Evolutionary conservation across 2,797 vertebrate species (phyloP), one percentile per base, ranked within the genome.

Genomic region (Microctenopoma lineatum): DNA sequence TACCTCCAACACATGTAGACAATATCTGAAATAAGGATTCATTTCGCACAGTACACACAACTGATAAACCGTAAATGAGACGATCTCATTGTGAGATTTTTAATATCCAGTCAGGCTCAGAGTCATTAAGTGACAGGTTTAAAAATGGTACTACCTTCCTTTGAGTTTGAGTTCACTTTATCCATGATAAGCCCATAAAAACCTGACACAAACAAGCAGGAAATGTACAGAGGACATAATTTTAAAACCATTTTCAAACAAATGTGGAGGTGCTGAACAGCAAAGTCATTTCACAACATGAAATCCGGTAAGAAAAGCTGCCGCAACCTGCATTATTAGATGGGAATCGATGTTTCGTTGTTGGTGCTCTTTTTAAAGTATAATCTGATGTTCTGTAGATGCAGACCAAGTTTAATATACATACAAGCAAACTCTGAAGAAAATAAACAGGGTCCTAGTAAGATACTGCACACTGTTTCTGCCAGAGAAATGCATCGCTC

Each of bases 91-190:
- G 57, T 13, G 34, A 52, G 34, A 61, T 71, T 73, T 71, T 60
- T 66, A 66, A 80, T 56, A 75, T 66, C 72, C 69, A 75, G 59
- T 83, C 63, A 59, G 50, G 66, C 73, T 52, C 27, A 39, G 16
- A 73, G 61, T 80, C 45, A 25, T 63, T 70, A 66, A 79, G 74
- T 74, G 76, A 73, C 80, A 70, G 55, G 68, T 77, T 21, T 29
- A 67, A 73, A 70, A 61, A 57, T n/a, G 53, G 55, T 44, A 59
- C 34, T 50, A 18, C 71, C 71, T 74, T 66, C 39, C 52, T 57
- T 70, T 44, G 4, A 4, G 39, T 62, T 39, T 39, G 66, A 81
- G 70, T 57, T 38, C 42, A 54, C 45, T 73, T 51, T 46, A 70
- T 52, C 34, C 21, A 26, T 45, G 47, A 59, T 46, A 59, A 79